A percentile compares a stretch with the other conserved stretches of the same genome.
Conservation (phyloP, 2,797 vertebrate species). For the Salarias fasciatus region DNA sequence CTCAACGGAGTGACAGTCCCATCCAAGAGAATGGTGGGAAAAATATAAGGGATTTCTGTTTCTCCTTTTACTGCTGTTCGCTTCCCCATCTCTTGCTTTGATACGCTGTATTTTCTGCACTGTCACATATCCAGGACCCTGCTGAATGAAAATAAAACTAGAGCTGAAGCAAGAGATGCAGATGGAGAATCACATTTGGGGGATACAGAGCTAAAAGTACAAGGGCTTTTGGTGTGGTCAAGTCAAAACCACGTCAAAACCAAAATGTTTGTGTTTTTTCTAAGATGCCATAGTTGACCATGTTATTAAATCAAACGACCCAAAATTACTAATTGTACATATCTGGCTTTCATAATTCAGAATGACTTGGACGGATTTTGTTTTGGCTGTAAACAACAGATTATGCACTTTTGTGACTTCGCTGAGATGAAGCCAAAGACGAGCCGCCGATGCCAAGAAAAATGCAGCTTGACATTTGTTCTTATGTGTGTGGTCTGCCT, state of each 20-base stretch:
- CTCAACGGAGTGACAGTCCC: conserved; percentile 48
- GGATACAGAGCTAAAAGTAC: conserved; percentile 48
- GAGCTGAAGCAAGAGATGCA: conserved; percentile 28
- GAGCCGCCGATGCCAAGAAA: conserved; percentile 11
- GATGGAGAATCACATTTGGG: conserved; percentile 41
- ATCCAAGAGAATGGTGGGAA: conserved; percentile 34
- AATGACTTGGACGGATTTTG: conserved; percentile 10
- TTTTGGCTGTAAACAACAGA: conserved; percentile 15
- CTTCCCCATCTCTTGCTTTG: conserved; percentile 31
- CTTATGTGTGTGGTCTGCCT: conserved; percentile 9
- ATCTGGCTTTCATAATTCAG: conserved; percentile 17
- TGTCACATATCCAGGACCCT: conserved; percentile 44
- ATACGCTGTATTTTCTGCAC: conserved; percentile 46
- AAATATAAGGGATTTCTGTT: conserved; percentile 12
- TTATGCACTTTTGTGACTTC: conserved; percentile 2
- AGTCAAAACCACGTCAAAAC: conserved; percentile 40
- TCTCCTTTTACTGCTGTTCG: conserved; percentile 15
- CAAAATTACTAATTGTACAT: conserved; percentile 31
- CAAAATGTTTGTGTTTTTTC: conserved; percentile 3
- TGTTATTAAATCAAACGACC: conserved; percentile 11
- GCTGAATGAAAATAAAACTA: conserved; percentile 48
- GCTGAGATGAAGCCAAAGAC: conserved; percentile 10
- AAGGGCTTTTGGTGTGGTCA: conserved; percentile 16
- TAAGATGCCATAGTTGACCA: conserved; percentile 3
- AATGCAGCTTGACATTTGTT: neutral